Evolutionary conservation across 2,797 vertebrate species (phyloP).

Genomic region (Rhabdophis nuchalis): DNA sequence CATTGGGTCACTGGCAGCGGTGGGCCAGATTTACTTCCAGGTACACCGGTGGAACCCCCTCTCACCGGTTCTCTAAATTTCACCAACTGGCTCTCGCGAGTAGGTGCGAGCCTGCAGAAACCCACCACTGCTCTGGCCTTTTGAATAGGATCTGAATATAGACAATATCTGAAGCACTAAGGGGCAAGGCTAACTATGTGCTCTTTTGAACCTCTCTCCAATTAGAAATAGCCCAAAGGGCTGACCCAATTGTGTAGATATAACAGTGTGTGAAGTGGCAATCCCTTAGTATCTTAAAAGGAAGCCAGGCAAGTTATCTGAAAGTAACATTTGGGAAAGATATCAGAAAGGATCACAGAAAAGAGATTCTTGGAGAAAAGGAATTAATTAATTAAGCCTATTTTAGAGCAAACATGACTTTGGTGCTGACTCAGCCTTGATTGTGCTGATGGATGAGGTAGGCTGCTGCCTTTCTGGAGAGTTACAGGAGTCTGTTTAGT

Average conservation of each 20-base stretch:
- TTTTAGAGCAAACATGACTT: background rate
- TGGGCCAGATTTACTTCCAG: too few species aligned
- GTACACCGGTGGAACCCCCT: too few species aligned
- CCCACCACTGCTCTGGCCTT: background rate
- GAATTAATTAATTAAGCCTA: background rate
- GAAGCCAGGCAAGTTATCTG: background rate
- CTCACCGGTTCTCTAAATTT: too few species aligned
- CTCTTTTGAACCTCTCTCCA: background rate
- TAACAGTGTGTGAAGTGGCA: background rate
- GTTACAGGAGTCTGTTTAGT: background rate
- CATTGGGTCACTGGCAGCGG: too few species aligned
- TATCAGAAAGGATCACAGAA: background rate
- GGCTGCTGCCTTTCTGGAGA: background rate
- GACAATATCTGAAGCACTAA: background rate
- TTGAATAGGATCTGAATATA: background rate
- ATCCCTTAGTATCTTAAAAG: background rate
- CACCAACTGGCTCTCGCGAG: too few species aligned
- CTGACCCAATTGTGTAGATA: background rate
- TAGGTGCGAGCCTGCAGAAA: too few species aligned
- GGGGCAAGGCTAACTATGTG: background rate
- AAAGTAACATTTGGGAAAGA: background rate
- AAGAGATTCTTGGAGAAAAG: background rate
- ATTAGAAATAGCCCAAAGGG: background rate
- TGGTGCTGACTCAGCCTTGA: background rate
- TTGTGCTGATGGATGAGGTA: background rate